Evolutionary conservation across 1,140 invertebrate species (phyloP).

Genomic region (Papilio glaucus): DNA sequence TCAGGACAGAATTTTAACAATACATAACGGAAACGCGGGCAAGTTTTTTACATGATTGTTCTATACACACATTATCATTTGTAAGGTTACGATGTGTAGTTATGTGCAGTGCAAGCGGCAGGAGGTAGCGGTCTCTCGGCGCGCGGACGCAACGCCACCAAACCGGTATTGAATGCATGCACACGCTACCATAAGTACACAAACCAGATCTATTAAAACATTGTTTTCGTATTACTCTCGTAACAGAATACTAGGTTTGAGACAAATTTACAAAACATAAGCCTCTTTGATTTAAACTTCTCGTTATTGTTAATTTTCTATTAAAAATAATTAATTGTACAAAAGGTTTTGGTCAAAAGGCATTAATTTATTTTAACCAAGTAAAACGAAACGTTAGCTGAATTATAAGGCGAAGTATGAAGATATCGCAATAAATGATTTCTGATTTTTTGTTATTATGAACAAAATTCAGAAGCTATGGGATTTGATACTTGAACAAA

Average conservation of each 20-base stretch:
- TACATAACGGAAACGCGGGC: not conserved
- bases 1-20: not conserved
- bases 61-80: not conserved
- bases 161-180: conserved; percentile 21
- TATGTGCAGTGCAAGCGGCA: not conserved
- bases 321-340: no score
- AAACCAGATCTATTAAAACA: conserved; percentile 36
- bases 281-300: not conserved
- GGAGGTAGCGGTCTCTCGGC: conserved; percentile 1
- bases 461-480: no score
- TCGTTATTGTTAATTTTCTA: not conserved
- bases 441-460: no score
- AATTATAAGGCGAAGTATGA: no score
- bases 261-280: conserved; percentile 8
- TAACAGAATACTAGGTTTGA: conserved; percentile 11
- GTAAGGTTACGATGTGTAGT: not conserved
- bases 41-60: not conserved
- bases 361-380: no score
- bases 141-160: not conserved
- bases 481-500: no score
- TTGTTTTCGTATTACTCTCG: conserved; percentile 24
- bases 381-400: no score
- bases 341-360: no score
- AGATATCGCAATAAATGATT: no score
- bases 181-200: conserved; percentile 27